Base-by-base conservation (phyloP, 2,888 invertebrate genomes). In the Mythimna lalbum region DNA sequence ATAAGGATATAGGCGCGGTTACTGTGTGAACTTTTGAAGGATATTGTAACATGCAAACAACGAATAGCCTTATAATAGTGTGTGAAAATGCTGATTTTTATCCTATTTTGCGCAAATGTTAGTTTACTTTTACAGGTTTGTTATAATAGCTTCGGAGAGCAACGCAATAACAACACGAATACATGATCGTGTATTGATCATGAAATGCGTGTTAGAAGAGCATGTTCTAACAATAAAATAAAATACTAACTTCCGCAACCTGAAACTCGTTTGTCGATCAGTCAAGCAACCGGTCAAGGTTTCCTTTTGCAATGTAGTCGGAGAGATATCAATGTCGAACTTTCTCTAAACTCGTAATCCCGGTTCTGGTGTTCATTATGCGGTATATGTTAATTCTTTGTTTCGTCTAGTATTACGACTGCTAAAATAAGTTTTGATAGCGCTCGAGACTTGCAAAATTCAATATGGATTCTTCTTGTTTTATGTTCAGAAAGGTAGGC, bases 281-380 rank as follows among this genome's bases (percentile, higher is more conserved):
- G 80, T 81, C 70, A 78, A 71, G 70, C 72, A 80, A 82, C 84
- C 82, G 78, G 86, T 86, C 86, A 85, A 83, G 86, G 84, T 85
- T 86, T 86, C 74, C 70, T 75, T 84, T 84, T 73, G 84, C 84
- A 79, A 77, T 77, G 67, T 74, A 72, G 76, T 66, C 69, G 47
- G 71, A 75, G 69, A 80, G 72, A 69, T 76, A 84, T 83, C 77
- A 74, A 84, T 81, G 67, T 80, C 81, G 53, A 84, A 85, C 84
- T 85, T 85, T 85, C 84, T 83, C 86, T 71, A 75, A 76, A 68
- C 78, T 68, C 33, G 71, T 85, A 75, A 80, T 70, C 78, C 81
- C 74, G 69, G 76, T 76, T 83, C 68, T 78, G 31, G 39, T 78
- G 60, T 75, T 82, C 49, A 75, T 80, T 72, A 69, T 79, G 67